phyloP scores from a whole-genome alignment of 2,797 vertebrate genomes.

The Ispidina picta region DNA sequence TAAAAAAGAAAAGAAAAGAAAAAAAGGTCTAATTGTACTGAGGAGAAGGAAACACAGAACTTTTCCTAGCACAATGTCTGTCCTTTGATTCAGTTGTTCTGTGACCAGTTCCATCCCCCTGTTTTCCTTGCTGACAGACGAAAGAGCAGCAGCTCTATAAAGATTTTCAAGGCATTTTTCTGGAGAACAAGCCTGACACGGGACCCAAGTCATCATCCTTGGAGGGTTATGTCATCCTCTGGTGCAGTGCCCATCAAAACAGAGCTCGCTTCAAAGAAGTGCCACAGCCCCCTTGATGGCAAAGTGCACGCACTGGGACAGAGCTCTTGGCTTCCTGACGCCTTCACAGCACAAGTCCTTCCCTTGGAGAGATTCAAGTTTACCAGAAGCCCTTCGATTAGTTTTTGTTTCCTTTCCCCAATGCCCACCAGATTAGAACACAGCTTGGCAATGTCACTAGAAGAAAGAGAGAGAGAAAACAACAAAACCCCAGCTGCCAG shows the following conservation, averaged over 20 bases:
- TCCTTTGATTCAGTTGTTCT: slow-evolving; percentile 8
- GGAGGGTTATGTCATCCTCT: slow-evolving; percentile 70
- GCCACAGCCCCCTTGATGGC: slow-evolving; percentile 54
- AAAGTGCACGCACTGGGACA: slow-evolving; percentile 64
- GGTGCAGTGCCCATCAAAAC: slow-evolving; percentile 75
- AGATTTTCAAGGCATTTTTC: slow-evolving; percentile 33
- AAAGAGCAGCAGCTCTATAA: slow-evolving; percentile 21
- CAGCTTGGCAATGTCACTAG: slow-evolving; percentile 50
- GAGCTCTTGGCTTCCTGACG: slow-evolving; percentile 53
- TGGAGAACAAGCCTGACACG: slow-evolving; percentile 46
- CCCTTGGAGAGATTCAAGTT: slow-evolving; percentile 43
- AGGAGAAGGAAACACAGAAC: not conserved
- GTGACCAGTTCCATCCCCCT: not conserved
- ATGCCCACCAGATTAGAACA: slow-evolving; percentile 54
- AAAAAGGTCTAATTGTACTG: not conserved
- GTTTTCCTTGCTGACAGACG: slow-evolving; percentile 11
- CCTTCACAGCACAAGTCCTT: slow-evolving; percentile 46
- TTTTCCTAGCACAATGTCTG: not conserved
- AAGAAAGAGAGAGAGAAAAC: slow-evolving; percentile 48
- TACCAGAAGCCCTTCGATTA: slow-evolving; percentile 23
- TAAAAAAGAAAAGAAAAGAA: not conserved
- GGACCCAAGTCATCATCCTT: slow-evolving; percentile 64
- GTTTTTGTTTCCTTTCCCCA: slow-evolving; percentile 37
- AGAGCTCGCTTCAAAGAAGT: slow-evolving; percentile 75
- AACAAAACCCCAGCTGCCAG: not conserved